phyloP scores from a whole-genome alignment of 2,888 invertebrate species.

The Eristalis intricaria region DNA sequence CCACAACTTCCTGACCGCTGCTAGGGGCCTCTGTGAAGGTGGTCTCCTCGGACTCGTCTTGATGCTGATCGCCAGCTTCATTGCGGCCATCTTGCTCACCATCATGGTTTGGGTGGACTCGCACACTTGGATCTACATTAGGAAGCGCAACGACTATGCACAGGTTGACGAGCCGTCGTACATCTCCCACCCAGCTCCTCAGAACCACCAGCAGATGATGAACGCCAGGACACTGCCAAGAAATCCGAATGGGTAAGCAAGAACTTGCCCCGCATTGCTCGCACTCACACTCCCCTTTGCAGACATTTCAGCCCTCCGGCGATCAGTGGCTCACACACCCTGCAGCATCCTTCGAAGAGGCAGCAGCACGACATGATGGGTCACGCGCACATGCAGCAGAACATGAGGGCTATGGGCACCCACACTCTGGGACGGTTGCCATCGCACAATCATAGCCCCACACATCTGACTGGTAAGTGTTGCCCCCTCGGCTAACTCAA shows the following conservation, averaged over 20 bases:
- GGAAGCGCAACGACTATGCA: conserved; percentile 91
- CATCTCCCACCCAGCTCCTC: conserved; percentile 81
- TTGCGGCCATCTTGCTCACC: conserved; percentile 94
- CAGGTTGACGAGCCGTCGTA: conserved; percentile 91
- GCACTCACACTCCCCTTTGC: conserved; percentile 61
- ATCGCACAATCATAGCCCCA: conserved; percentile 85
- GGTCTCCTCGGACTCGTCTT: conserved; percentile 91
- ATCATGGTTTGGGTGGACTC: conserved; percentile 97
- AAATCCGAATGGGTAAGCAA: conserved; percentile 81
- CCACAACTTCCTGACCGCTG: conserved; percentile 90
- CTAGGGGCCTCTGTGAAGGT: conserved; percentile 91
- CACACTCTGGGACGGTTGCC: conserved; percentile 87
- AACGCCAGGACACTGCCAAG: conserved; percentile 82
- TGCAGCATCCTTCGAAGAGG: conserved; percentile 81
- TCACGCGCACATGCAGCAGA: conserved; percentile 82
- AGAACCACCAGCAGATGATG: conserved; percentile 82
- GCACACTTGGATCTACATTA: conserved; percentile 98
- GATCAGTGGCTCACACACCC: conserved; percentile 81
- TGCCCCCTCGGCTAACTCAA: neutral
- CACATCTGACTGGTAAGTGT: conserved; percentile 81
- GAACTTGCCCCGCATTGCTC: neutral
- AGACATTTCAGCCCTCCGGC: conserved; percentile 81
- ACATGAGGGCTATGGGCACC: conserved; percentile 83
- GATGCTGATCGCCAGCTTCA: conserved; percentile 92
- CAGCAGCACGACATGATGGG: conserved; percentile 81